Conservation (phyloP, 2,113 vertebrate species). For the Tachuris rubrigastra region DNA sequence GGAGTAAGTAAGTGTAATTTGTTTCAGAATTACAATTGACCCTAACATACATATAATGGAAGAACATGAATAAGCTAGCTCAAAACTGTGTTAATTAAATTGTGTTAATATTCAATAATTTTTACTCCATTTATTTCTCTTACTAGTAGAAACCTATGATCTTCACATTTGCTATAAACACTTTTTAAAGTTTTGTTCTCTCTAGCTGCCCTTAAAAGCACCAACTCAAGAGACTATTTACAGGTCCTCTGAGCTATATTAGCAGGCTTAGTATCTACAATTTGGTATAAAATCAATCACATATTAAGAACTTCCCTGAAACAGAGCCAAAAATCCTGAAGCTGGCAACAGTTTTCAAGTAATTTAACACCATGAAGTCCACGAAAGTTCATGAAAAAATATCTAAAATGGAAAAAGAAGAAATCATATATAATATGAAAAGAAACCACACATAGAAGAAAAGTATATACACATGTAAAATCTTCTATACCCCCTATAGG, state of each 20-base stretch:
- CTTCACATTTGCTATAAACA: background rate
- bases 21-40: background rate
- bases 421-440: background rate
- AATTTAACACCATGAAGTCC: background rate
- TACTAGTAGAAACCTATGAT: background rate
- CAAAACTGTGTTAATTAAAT: background rate
- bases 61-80: background rate
- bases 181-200: background rate
- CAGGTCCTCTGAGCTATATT: background rate
- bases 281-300: background rate
- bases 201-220: background rate
- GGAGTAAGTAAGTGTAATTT: background rate
- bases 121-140: background rate
- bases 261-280: background rate
- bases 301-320: background rate
- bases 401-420: background rate
- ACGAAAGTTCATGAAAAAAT: background rate
- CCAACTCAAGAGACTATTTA: background rate
- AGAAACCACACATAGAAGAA: background rate
- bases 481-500: background rate
- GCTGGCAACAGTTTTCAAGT: background rate
- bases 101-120: background rate
- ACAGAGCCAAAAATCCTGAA: background rate
- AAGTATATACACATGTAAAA: background rate
- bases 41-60: background rate